phyloP scores from a whole-genome alignment of 2,113 vertebrate species.

The Eublepharis macularius region DNA sequence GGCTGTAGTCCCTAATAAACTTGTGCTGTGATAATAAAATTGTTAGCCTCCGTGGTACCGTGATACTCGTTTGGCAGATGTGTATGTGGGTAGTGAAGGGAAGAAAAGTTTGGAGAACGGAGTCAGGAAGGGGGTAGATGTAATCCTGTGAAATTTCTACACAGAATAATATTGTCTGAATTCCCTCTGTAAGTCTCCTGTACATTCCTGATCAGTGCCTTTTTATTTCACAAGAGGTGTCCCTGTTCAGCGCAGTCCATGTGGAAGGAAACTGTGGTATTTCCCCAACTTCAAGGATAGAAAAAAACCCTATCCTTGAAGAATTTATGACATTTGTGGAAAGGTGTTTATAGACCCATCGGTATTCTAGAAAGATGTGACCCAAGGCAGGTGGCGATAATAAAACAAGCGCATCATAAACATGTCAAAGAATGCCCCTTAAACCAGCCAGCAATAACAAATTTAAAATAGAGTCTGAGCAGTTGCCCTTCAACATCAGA shows the following conservation, averaged over 20 bases:
- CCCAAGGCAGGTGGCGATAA: no score
- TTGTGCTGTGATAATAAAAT: no score
- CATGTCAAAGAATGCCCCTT: no score
- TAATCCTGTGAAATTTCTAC: background rate
- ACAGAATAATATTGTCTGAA: background rate
- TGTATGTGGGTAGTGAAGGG: background rate
- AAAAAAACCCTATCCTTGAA: background rate
- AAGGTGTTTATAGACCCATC: no score
- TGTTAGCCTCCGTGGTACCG: no score
- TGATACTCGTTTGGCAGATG: background rate
- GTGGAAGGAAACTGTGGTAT: background rate
- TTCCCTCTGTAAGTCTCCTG: background rate
- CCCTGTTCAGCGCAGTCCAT: background rate
- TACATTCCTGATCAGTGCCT: background rate
- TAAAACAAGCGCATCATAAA: no score
- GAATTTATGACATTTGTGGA: no score
- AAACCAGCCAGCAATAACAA: no score
- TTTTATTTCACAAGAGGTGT: background rate
- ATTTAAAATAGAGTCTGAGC: no score
- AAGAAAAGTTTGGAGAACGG: background rate
- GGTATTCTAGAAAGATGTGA: no score
- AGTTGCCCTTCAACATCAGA: no score
- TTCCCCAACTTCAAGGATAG: background rate
- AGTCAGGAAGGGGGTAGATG: background rate
- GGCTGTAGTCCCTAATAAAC: no score